Conservation (phyloP, 2,113 vertebrate genomes). For the Patagioenas fasciata region DNA sequence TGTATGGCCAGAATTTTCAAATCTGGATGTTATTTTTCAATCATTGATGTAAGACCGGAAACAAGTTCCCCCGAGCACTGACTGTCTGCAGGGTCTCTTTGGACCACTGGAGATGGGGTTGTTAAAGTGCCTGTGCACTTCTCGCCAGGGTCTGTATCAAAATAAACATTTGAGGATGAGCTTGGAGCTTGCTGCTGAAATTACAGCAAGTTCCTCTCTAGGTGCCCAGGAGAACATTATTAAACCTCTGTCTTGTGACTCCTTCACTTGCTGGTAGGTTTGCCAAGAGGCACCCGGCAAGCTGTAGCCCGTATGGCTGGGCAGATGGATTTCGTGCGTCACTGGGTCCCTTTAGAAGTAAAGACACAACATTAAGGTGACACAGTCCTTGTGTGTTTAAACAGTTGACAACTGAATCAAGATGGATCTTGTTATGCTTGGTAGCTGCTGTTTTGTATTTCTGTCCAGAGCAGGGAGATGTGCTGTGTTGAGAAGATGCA, state of each 20-base stretch:
- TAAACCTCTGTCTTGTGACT: background rate
- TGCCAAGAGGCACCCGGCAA: background rate
- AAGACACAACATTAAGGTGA: background rate
- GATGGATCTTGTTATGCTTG: background rate
- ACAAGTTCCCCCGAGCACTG: background rate
- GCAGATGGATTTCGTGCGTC: background rate
- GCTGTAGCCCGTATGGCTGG: background rate
- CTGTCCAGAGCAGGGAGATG: background rate
- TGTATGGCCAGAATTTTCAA: background rate
- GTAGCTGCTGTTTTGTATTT: background rate
- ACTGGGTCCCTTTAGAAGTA: background rate
- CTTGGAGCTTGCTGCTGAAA: background rate
- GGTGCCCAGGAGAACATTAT: background rate
- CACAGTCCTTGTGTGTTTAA: background rate
- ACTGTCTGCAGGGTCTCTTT: background rate
- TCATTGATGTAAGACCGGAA: background rate
- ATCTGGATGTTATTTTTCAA: background rate
- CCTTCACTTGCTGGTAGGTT: background rate
- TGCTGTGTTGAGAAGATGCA: background rate
- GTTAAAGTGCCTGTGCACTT: background rate
- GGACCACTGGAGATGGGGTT: background rate
- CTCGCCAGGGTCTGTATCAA: accelerated
- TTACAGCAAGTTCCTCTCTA: background rate
- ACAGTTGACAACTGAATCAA: background rate
- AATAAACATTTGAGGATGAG: background rate